phyloP scores from a whole-genome alignment of 2,113 vertebrate species.

The Dicaeum eximium region DNA sequence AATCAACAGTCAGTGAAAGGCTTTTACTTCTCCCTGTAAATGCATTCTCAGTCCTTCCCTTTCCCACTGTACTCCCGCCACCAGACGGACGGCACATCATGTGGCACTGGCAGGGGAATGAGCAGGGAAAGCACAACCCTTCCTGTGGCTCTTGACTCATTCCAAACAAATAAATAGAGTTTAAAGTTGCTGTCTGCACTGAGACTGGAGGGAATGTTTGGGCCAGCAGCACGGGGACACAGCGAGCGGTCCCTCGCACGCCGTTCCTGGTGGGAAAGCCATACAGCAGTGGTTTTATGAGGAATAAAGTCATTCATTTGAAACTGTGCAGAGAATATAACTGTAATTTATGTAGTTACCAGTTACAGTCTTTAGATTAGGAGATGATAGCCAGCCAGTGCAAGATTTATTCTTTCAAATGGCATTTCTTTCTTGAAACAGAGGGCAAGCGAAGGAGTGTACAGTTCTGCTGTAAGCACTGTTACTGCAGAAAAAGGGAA shows the following conservation, averaged over 20 bases:
- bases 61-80: slow-evolving; percentile 10
- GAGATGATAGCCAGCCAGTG: neutral
- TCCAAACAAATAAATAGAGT: neutral
- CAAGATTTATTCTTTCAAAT: neutral
- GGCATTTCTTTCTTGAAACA: neutral
- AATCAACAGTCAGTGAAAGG: slow-evolving; percentile 24
- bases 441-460: neutral
- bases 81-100: slow-evolving; percentile 36
- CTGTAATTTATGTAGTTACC: neutral
- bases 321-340: neutral
- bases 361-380: neutral
- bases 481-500: neutral
- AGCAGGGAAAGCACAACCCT: neutral
- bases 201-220: neutral
- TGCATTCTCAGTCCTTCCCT: neutral
- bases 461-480: neutral
- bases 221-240: neutral
- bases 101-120: neutral
- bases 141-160: neutral
- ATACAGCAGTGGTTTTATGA: neutral
- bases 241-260: neutral
- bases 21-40: neutral
- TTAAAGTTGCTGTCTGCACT: neutral
- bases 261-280: neutral
- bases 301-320: neutral